Base-by-base conservation (phyloP, 2,888 invertebrate species). In the Diploptera punctata region DNA sequence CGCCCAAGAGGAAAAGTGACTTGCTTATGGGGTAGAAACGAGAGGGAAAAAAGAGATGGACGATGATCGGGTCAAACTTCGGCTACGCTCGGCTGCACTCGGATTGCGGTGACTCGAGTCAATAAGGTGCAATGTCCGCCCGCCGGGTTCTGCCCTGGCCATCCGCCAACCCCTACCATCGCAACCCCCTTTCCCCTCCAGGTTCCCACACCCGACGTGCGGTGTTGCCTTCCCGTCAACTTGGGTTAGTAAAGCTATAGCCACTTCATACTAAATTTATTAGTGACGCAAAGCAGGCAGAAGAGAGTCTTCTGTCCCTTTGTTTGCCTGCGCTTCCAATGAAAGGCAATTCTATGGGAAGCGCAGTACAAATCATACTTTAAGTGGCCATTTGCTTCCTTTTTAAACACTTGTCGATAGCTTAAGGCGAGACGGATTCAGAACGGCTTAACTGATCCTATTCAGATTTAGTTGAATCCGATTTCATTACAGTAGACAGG, bases 161-260 rank as follows among this genome's bases (percentile, higher is more conserved):
- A 38, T 67, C 52, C 68, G 71, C 68, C 71, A 68, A 71, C 84
- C 85, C 86, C 84, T 60, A 61, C 71, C 68, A 71, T 72, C 86
- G 87, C 87, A 87, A 87, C 87, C 88, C 88, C 87, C 85, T 85
- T 83, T 85, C 84, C 86, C 86, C 79, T 86, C 79, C 76, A 76
- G 76, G 74, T 80, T 75, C 74, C 70, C 73, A 69, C 73, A 73
- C 76, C 75, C 65, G 47, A 47, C 82, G 81, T 81, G 84, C 85
- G 57, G 38, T 52, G 73, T 73, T 73, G 73, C 73, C 73, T 73
- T 60, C 61, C 61, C 71, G 68, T 69, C 68, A 72, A 62, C 54
- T 71, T 43, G 44, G 57, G 72, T 61, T 72, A 47, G 61, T 60
- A 68, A 69, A 65, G 47, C 62, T 67, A 57, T 62, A 70, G 62